These are phyloP conservation scores for Panopea generosa DNA, from an alignment of 2,888 invertebrate species.

Conservation along the genomic window DNA sequence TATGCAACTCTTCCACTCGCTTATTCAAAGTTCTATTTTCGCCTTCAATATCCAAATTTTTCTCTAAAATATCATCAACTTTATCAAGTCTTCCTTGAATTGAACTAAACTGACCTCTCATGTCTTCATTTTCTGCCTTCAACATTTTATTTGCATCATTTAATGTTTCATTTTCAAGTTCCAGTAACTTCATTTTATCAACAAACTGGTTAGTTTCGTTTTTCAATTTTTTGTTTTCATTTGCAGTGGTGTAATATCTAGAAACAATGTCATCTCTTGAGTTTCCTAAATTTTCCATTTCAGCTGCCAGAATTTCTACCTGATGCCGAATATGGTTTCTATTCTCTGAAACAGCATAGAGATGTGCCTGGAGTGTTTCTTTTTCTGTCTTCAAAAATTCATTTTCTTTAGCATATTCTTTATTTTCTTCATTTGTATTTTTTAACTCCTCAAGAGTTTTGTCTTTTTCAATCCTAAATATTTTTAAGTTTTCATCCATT, in stretches of 20 bases:
- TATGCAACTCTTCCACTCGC: constrained; percentile 27
- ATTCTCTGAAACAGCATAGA: constrained; percentile 53
- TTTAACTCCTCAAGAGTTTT: constrained; percentile 39
- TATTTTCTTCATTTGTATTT: constrained; percentile 25
- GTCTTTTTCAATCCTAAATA: constrained; percentile 21
- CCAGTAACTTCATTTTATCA: constrained; percentile 2
- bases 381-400: constrained; percentile 40
- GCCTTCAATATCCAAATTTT: constrained; percentile 18
- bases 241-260: constrained; percentile 15
- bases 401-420: neutral
- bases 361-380: constrained; percentile 29
- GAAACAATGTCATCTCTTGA: constrained; percentile 18
- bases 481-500: constrained; percentile 24
- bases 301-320: constrained; percentile 56
- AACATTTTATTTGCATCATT: constrained; percentile 11
- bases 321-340: constrained; percentile 56
- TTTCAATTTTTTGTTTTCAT: constrained; percentile 19
- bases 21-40: constrained; percentile 42
- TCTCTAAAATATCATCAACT: constrained; percentile 34
- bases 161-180: constrained; percentile 22
- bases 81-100: constrained; percentile 41
- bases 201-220: constrained; percentile 2
- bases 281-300: constrained; percentile 35
- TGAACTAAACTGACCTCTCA: constrained; percentile 12
- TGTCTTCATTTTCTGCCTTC: constrained; percentile 27